Evolutionary conservation across 2,113 vertebrate species (phyloP).

Genomic region (Sinocyclocheilus anophthalmus): DNA sequence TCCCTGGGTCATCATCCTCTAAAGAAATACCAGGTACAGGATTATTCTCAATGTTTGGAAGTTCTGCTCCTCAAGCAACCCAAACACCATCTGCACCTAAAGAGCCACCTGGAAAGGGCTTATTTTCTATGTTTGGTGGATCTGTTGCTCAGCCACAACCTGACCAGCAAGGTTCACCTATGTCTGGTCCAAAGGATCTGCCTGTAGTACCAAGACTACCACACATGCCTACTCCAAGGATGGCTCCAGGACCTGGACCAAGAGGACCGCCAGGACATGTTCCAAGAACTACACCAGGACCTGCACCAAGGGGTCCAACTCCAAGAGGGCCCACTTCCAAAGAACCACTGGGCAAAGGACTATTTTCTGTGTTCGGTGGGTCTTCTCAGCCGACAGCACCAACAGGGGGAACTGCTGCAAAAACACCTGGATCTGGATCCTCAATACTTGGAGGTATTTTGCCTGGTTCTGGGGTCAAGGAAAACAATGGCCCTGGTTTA

Average conservation of each 20-base stretch:
- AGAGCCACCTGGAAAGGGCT: constrained; percentile 67
- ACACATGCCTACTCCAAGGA: constrained; percentile 29
- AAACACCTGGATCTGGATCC: constrained; percentile 45
- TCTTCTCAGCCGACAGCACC: constrained; percentile 51
- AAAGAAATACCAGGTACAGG: constrained; percentile 70
- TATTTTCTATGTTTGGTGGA: constrained; percentile 74
- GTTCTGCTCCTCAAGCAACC: constrained; percentile 58
- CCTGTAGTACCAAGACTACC: constrained; percentile 27
- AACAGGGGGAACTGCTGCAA: constrained; percentile 59
- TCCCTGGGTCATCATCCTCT: constrained; percentile 66
- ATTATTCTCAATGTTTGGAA: constrained; percentile 76
- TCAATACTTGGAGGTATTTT: constrained; percentile 45
- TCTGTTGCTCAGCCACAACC: constrained; percentile 59
- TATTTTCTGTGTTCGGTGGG: constrained; percentile 75
- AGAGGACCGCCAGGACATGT: constrained; percentile 49
- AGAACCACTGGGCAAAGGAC: constrained; percentile 70
- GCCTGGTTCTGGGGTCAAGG: constrained; percentile 56
- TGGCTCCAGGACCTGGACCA: constrained; percentile 2
- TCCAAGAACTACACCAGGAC: not conserved
- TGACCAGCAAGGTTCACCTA: not conserved
- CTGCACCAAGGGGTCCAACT: constrained; percentile 34
- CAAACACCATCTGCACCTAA: constrained; percentile 52
- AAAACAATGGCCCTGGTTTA: constrained; percentile 68
- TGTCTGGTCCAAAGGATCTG: not conserved
- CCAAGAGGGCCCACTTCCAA: constrained; percentile 43